Base-by-base conservation (phyloP, 2,888 invertebrate species). In the Drosophila barbarae region DNA sequence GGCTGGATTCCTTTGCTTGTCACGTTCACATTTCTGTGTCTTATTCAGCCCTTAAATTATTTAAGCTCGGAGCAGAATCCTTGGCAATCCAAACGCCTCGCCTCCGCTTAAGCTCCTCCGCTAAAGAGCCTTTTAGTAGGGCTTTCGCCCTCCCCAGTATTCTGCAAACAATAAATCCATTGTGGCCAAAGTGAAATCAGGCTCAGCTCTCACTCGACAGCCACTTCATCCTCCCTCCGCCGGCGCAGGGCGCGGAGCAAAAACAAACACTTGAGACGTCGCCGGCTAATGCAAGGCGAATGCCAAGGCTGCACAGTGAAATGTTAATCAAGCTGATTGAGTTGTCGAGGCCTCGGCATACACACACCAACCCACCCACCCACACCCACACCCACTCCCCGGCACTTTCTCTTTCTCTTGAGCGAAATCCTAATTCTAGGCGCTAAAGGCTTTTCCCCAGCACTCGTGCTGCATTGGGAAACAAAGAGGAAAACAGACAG, bases 311-410 rank as follows among this genome's bases (percentile, higher is more conserved):
- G 82, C 64, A 50, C 34, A 84, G 83, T 83, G 76, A 81, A 81
- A 81, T 84, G 85, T 81, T 81, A 81, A 81, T 81, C 81, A 81
- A 78, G 85, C 85, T 81, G 81, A 81, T 81, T 81, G 85, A 81
- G 85, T 83, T 83, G 85, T 82, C 69, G 79, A 72, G 61, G 77
- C 71, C 55, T 57, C 28, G 54, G 51, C 58, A 64, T 44, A 49
- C 55, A 39, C 52, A 57, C 59, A 47, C 47, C 26, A n/a, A 36
- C 9, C 12, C 36, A 35, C 30, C 7, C n/a, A 23, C 7, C 10
- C 35, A 12, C 12, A 21, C 7, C 10, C 35, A 12, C 12, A 26
- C 34, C 53, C 21, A n/a, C 23, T 23, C 23, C 13, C 34, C 34
- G 32, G 53, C 61, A 69, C 61, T 69, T 60, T 69, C 69, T 54